phyloP scores from a whole-genome alignment of 2,797 vertebrate genomes.

The Knipowitschia caucasica region DNA sequence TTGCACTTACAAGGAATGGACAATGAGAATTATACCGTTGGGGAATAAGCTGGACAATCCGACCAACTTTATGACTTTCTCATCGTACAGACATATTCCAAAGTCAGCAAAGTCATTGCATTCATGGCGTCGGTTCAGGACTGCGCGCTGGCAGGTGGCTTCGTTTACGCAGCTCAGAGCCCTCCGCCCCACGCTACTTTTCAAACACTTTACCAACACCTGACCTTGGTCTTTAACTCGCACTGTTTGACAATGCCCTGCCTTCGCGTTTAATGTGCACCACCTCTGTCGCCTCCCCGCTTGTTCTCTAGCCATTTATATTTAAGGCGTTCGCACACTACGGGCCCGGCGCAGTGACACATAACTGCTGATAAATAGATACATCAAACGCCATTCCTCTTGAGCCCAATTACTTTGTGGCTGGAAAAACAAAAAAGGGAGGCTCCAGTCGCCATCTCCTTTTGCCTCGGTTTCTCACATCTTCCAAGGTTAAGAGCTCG shows the following conservation, averaged over 20 bases:
- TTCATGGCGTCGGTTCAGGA: slow-evolving; percentile 7
- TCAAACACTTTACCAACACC: slow-evolving; percentile 43
- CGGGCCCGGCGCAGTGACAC: slow-evolving; percentile 32
- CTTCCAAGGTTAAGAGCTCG: slow-evolving; percentile 46
- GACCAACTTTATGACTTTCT: not conserved
- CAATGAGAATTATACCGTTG: not conserved
- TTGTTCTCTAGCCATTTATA: slow-evolving; percentile 44
- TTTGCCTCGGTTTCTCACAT: slow-evolving; percentile 15
- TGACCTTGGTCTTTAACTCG: slow-evolving; percentile 62
- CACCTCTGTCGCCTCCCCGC: slow-evolving; percentile 39
- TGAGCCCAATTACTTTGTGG: slow-evolving; percentile 32
- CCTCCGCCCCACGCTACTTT: slow-evolving; percentile 27
- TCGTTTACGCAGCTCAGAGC: slow-evolving; percentile 33
- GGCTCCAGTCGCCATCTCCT: not conserved
- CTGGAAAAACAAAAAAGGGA: slow-evolving; percentile 27
- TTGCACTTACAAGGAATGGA: not conserved
- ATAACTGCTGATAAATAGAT: slow-evolving; percentile 50
- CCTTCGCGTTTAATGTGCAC: slow-evolving; percentile 57
- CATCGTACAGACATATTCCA: not conserved
- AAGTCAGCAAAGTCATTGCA: slow-evolving; percentile 4
- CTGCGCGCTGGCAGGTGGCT: slow-evolving; percentile 35
- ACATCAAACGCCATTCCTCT: slow-evolving; percentile 33
- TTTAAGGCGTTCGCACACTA: slow-evolving; percentile 42
- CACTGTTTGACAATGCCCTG: slow-evolving; percentile 49
- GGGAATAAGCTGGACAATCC: not conserved